Conservation (phyloP, 1,140 invertebrate genomes). For the Lycorma delicatula region DNA sequence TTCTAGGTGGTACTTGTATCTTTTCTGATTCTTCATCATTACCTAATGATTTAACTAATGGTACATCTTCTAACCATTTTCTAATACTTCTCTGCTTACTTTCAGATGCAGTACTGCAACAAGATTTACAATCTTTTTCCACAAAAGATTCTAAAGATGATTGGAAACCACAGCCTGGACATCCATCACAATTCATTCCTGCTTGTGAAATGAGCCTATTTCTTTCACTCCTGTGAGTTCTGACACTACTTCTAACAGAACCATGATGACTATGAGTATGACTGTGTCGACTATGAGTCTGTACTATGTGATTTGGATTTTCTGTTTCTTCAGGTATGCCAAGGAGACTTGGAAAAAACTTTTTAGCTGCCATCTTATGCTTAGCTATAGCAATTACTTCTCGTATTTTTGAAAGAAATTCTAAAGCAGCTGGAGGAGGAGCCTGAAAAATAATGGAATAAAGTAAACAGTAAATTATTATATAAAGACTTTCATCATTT, state of each 20-base stretch:
- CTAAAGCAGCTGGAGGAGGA: conserved; percentile 74
- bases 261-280: conserved; percentile 17
- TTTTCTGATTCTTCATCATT: conserved; percentile 21
- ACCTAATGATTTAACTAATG: conserved; percentile 31
- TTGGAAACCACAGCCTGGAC: conserved; percentile 47
- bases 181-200: conserved; percentile 47
- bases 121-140: conserved; percentile 40
- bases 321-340: conserved; percentile 72
- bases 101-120: conserved; percentile 45
- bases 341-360: conserved; percentile 65
- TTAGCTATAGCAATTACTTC: conserved; percentile 82
- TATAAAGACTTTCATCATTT: no score
- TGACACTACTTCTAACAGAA: conserved; percentile 24
- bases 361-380: conserved; percentile 72
- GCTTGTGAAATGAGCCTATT: conserved; percentile 35
- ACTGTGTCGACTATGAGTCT: conserved; percentile 30
- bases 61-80: conserved; percentile 68
- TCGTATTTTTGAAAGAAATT: conserved; percentile 77
- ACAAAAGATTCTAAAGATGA: conserved; percentile 13
- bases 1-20: conserved; percentile 32
- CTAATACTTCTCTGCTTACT: conserved; percentile 59
- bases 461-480: no score
- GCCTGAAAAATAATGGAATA: conserved; percentile 60
- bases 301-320: conserved; percentile 32
- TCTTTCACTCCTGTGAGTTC: conserved; percentile 49